These are phyloP conservation scores for Nomada ruficornis DNA, from an alignment of 2,888 invertebrate species.

Conservation along the genomic window DNA sequence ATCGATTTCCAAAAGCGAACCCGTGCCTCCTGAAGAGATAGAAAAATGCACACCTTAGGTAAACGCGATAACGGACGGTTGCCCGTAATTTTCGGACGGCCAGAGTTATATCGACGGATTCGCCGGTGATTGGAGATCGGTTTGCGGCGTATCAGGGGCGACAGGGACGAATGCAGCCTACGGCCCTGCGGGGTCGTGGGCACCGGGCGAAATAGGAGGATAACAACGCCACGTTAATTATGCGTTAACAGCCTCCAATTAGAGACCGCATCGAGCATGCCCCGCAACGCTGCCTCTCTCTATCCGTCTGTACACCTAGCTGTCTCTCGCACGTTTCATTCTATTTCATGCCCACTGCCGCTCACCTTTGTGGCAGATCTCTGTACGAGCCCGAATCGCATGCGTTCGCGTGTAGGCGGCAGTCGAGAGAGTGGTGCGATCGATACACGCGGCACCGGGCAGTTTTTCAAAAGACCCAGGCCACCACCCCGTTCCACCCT, in stretches of 20 bases:
- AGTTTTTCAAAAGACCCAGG: conserved; percentile 38
- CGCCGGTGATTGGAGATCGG: conserved; percentile 72
- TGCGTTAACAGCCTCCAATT: conserved; percentile 80
- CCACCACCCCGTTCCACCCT: not conserved
- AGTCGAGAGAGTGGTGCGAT: conserved; percentile 39
- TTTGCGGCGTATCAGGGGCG: conserved; percentile 58
- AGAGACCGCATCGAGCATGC: conserved; percentile 73
- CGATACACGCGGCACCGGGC: conserved; percentile 39
- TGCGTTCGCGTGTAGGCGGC: conserved; percentile 55
- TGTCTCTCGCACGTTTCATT: conserved; percentile 35
- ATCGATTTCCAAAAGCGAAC: not conserved
- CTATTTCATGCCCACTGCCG: conserved; percentile 53
- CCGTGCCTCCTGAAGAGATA: not conserved
- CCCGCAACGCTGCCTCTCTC: conserved; percentile 16
- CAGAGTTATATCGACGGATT: conserved; percentile 70
- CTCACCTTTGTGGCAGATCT: conserved; percentile 56
- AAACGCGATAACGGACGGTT: conserved; percentile 49
- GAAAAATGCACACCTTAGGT: not conserved
- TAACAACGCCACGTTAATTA: conserved; percentile 77
- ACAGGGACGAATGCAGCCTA: conserved; percentile 48
- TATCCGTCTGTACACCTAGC: not conserved
- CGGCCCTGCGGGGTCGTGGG: conserved; percentile 43
- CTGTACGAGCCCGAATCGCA: conserved; percentile 53
- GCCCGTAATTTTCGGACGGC: conserved; percentile 73
- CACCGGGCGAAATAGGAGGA: conserved; percentile 65